These are phyloP conservation scores for Hippocampus comes DNA, from an alignment of 2,113 vertebrate genomes.

Conservation along the genomic window DNA sequence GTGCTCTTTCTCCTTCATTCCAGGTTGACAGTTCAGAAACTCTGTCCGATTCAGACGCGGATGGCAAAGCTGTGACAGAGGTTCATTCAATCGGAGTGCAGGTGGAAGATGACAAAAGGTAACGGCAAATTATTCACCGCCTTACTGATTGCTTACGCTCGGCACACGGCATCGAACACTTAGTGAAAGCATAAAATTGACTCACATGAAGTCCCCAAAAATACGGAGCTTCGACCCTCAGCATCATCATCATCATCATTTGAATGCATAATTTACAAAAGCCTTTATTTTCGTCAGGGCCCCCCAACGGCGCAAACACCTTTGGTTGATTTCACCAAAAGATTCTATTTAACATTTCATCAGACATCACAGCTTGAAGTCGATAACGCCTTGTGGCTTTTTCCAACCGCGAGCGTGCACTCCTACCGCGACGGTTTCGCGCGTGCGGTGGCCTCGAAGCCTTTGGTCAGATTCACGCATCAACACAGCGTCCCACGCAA, in stretches of 20 bases:
- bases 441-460: conserved; percentile 23
- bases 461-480: conserved; percentile 30
- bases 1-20: conserved; percentile 22
- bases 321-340: conserved; percentile 56
- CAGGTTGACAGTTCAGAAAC: conserved; percentile 91
- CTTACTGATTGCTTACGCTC: conserved; percentile 25
- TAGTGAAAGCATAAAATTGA: conserved; percentile 17
- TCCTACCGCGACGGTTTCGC: conserved; percentile 44
- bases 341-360: conserved; percentile 67
- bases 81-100: conserved; percentile 97
- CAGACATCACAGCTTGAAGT: conserved; percentile 63
- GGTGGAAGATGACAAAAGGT: conserved; percentile 98
- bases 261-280: conserved; percentile 40
- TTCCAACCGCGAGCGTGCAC: not conserved
- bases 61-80: conserved; percentile 87
- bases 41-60: conserved; percentile 89
- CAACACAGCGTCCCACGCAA: conserved; percentile 1
- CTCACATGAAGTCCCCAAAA: conserved; percentile 29
- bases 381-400: conserved; percentile 38
- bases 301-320: conserved; percentile 41
- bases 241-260: conserved; percentile 34
- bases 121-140: conserved; percentile 23
- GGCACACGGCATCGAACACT: conserved; percentile 34
- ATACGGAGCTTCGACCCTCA: conserved; percentile 36
- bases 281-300: conserved; percentile 24